A percentile compares a stretch with the other conserved stretches of the same genome.
These are phyloP conservation scores for Pseudochirops corinnae DNA, from an alignment of 2,797 vertebrate species.

Conservation along the genomic window DNA sequence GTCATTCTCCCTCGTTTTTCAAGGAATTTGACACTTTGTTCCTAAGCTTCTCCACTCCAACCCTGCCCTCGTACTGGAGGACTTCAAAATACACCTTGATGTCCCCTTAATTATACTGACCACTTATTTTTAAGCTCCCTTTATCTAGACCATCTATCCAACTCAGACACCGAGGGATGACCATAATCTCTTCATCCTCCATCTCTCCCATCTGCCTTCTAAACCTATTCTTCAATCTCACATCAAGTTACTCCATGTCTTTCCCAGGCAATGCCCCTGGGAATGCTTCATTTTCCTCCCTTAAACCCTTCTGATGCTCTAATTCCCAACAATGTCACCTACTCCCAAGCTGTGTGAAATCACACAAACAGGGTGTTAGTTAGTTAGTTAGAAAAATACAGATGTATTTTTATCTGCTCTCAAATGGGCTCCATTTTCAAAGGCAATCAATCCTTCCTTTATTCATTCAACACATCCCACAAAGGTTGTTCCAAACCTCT, in stretches of 20 bases:
- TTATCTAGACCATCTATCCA: neutral
- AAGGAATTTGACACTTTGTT: neutral
- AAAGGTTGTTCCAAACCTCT: neutral
- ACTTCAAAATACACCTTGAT: neutral
- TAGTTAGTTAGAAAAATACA: too few relatives aligned
- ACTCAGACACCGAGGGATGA: neutral
- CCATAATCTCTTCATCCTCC: neutral
- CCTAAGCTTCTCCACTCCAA: neutral
- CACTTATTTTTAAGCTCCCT: neutral
- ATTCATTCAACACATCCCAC: neutral
- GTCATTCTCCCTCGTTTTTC: too few relatives aligned
- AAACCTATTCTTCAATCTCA: neutral
- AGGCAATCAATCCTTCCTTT: too few relatives aligned
- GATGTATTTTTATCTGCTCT: neutral
- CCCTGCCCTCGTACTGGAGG: neutral
- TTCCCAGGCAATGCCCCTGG: neutral
- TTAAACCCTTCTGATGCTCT: neutral
- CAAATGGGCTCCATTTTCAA: neutral
- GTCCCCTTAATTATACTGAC: neutral
- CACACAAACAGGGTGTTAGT: neutral
- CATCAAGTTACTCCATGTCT: neutral
- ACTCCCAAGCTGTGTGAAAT: neutral
- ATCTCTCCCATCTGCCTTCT: neutral
- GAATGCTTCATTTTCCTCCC: neutral
- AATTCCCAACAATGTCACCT: neutral